Base-by-base conservation (phyloP, 1,140 invertebrate species). In the Drosophila burlai region DNA sequence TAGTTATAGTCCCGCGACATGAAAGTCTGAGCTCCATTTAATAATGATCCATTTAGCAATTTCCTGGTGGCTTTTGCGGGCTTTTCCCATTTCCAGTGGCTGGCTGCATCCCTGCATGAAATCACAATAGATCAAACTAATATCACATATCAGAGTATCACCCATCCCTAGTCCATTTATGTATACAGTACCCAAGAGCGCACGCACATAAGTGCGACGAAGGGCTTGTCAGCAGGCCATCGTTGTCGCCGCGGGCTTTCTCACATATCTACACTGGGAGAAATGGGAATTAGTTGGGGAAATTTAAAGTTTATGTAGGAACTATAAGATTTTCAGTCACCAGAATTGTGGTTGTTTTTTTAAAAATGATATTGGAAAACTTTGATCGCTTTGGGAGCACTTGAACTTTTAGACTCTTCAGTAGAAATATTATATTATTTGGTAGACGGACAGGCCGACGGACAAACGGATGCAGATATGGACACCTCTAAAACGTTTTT, bases 201-300 rank as follows among this genome's bases (percentile, higher is more conserved):
- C 21, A 43, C 45, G 45, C 68, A 47, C 16, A 50, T 43, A 31
- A 71, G 46, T 52, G 36, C 71, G 71, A 73, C 54, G 67, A 62
- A 77, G 75, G 64, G 57, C 64, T 77, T 77, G 75, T 77, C 75
- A 77, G 65, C 75, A 55, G 74, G 75, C 75, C 50, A 61, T 77
- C 47, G 49, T 52, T 77, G 75, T 77, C 74, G 75, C 75, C 75
- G 75, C 65, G 74, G 52, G 75, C 75, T 60, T 49, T 45, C n/a
- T 43, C 42, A 76, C 38, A 65, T 42, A 47, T 47, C 8, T 15
- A 15, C 64, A 71, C 67, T 47, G 38, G 3, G 15, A 40, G 13
- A 55, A 68, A 57, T 9, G 0, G 10, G 0, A 2, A 6, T 26
- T 11, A 10, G 6, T 16, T 16, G 11, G 1, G 3, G 2, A n/a